These are phyloP conservation scores for Fukomys damarensis DNA, from an alignment of 2,113 vertebrate genomes.

Conservation along the genomic window DNA sequence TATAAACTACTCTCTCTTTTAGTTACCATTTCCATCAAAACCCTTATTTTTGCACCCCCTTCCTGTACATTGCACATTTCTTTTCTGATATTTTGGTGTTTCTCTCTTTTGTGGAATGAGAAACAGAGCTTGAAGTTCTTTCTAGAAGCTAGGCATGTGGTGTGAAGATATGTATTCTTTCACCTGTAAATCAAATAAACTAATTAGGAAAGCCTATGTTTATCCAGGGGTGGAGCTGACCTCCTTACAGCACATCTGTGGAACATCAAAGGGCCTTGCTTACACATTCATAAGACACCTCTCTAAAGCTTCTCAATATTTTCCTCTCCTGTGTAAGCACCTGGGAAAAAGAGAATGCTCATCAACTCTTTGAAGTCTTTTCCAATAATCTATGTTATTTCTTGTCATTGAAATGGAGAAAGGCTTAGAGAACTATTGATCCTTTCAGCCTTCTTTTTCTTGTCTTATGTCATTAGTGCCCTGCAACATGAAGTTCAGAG, in stretches of 20 bases:
- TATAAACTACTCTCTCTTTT: not conserved
- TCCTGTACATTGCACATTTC: not conserved
- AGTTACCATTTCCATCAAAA: not conserved
- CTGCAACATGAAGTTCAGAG: not conserved
- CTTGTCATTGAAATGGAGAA: slow-evolving; percentile 17
- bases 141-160: not conserved
- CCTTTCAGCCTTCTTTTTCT: not conserved
- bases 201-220: not conserved
- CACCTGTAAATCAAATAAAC: not conserved
- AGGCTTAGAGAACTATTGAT: not conserved
- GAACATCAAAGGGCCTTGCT: not conserved
- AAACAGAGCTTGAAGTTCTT: not conserved
- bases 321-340: not conserved
- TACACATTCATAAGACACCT: not conserved
- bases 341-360: not conserved
- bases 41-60: not conserved
- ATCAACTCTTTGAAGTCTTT: not conserved
- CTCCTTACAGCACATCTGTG: not conserved
- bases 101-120: not conserved
- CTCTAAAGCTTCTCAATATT: not conserved
- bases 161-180: slow-evolving; percentile 1
- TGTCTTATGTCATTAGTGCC: not conserved
- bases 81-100: not conserved
- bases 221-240: not conserved
- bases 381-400: not conserved